Base-by-base conservation (phyloP, 2,888 invertebrate genomes). In the Eumacrocentrus americanus region DNA sequence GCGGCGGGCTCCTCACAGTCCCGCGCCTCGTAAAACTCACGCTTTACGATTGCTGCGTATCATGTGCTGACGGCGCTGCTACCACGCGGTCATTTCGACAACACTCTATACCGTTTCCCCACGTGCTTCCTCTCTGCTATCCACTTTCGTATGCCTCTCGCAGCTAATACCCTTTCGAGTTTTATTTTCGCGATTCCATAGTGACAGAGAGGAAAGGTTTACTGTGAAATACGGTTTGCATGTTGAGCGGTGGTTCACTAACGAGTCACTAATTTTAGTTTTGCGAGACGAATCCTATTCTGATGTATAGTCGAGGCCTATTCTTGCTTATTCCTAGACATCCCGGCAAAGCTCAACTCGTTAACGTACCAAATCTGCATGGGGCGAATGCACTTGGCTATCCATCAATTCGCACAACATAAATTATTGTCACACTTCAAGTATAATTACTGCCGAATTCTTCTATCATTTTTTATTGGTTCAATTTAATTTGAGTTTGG, bases 21-120 rank as follows among this genome's bases (percentile, higher is more conserved):
- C 57, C 64, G 63, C 62, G 67, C 70, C 75, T 80, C 79, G 77
- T 80, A 80, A 79, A 80, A 78, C 72, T 72, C 73, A 70, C 72
- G 79, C 74, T 80, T 79, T 78, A 80, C 80, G 80, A 78, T 79
- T 75, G 69, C 72, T 71, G 74, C 71, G 76, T 76, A 77, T 77
- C 72, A 29, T 29, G 29, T 29, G 72, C 68, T 72, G 74, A 71
- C 71, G 75, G 72, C 75, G 71, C 71, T 73, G 72, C 69, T 69
- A 70, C 72, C 70, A 66, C 63, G 68, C 66, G 67, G 70, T 18
- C 58, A 65, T 54, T 61, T 57, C 37, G 56, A 58, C 57, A 60
- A 65, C 58, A 60, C 65, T 61, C 47, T 56, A 35, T 16, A 46
- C 47, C 53, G 18, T 35, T 46, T 12, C 44, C 58, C 60, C 65